These are phyloP conservation scores for Hoplodrina blanda DNA, from an alignment of 2,888 invertebrate genomes.

Conservation along the genomic window DNA sequence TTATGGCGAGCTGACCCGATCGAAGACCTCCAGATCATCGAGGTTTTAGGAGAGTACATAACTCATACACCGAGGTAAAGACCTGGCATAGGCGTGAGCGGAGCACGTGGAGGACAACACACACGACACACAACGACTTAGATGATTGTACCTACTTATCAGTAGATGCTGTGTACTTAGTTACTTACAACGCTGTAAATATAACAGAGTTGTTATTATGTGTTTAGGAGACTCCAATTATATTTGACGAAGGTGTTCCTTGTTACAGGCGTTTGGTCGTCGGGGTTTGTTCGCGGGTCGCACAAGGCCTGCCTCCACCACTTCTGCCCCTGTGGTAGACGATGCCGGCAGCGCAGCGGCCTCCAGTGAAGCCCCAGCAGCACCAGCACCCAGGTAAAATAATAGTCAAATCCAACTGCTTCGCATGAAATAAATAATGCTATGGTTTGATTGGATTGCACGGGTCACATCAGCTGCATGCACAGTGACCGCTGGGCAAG, in stretches of 20 bases:
- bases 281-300: slow-evolving; percentile 84
- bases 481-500: too few species aligned
- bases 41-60: too few species aligned
- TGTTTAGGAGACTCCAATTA: not conserved
- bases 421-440: not conserved
- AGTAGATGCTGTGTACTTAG: not conserved
- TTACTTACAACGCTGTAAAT: not conserved
- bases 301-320: slow-evolving; percentile 80
- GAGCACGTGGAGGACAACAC: too few species aligned
- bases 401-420: not conserved
- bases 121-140: too few species aligned
- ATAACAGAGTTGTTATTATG: not conserved
- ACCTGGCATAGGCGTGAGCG: too few species aligned
- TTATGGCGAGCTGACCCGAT: too few species aligned
- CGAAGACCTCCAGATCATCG: too few species aligned
- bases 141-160: not conserved
- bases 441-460: too few species aligned
- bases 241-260: slow-evolving; percentile 43
- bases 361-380: slow-evolving; percentile 76
- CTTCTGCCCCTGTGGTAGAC: slow-evolving; percentile 75
- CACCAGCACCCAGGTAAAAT: slow-evolving; percentile 72
- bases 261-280: slow-evolving; percentile 83
- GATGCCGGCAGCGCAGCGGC: slow-evolving; percentile 73
- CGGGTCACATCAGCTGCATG: too few species aligned
- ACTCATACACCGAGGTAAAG: too few species aligned